Evolutionary conservation across 2,797 vertebrate species (phyloP), one percentile per base, ranked within the genome.

Genomic region (Lemur catta): DNA sequence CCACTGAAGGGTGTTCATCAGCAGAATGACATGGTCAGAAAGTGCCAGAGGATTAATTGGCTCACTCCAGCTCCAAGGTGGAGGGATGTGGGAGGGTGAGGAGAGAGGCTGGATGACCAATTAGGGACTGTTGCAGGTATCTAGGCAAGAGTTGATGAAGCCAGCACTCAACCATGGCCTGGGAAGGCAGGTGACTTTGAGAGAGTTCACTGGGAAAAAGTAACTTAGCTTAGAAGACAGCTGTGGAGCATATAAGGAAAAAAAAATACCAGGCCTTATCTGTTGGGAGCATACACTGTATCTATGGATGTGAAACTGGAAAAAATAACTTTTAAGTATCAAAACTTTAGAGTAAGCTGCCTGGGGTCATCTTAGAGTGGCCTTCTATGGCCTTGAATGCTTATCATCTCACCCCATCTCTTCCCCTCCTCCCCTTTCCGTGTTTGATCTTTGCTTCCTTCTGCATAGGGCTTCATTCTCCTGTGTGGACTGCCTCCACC

Each of bases 371-470:
- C 82, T 43, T 33, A 61, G 69, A 76, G 50, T 91, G 69, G 61
- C 4, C 41, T 76, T 75, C 50, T 46, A 33, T 10, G 75, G 17
- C 57, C 48, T 75, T 52, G 75, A 82, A 87, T 24, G 7, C 52
- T 41, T 93, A 30, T 22, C 52, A 20, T 67, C 46, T 86, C 91
- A 61, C 55, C 63, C 20, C 30, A 33, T 69, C 38, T 75, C 67
- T 43, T 15, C 50, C 18, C 30, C 33, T 15, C 50, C 18, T 30
- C 43, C 55, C 8, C 18, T 28, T 2, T n/a, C 48, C 5, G 15
- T 55, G 24, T 89, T 89, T 89, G 48, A 72, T 84, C 46, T 89
- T 89, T 93, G 72, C 14, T 79, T 95, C 46, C 38, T 33, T 84
- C n/a, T n/a, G 59, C n/a, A 52, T 69, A n/a, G 59, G 48, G 41